Evolutionary conservation across 2,113 vertebrate genomes (phyloP).

Genomic region (Pygoscelis antarcticus): DNA sequence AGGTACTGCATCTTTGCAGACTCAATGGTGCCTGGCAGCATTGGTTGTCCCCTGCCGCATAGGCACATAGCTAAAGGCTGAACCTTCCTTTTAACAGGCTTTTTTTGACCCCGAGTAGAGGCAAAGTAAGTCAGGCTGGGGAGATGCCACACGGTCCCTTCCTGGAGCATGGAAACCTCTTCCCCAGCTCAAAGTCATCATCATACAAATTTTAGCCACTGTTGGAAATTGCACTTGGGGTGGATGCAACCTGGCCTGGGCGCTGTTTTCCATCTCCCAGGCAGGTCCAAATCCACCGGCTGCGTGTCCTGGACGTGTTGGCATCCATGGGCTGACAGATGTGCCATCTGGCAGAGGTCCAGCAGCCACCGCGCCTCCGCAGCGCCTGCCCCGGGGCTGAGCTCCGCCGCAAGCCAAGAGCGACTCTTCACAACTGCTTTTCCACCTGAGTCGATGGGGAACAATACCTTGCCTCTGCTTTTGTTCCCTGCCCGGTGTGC

Average conservation of each 20-base stretch:
- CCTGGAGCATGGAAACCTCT: background rate
- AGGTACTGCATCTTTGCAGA: accelerated
- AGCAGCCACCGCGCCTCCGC: background rate
- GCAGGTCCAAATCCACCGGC: background rate
- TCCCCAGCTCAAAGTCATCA: background rate
- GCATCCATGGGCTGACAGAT: background rate
- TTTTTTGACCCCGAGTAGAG: background rate
- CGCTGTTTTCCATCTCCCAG: background rate
- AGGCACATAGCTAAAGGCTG: background rate
- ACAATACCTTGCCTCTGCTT: constrained; percentile 38
- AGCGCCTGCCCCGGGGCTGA: background rate
- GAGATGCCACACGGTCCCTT: background rate
- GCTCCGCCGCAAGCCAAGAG: background rate
- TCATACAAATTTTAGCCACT: background rate
- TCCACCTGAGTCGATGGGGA: background rate
- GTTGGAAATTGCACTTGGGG: background rate
- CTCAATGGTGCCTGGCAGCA: background rate
- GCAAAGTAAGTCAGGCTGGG: background rate
- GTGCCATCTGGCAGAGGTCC: background rate
- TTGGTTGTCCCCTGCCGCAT: background rate
- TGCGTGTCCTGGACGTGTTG: accelerated
- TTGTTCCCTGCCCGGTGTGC: constrained; percentile 6
- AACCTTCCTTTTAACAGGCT: background rate
- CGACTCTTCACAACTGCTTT: background rate
- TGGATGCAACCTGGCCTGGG: background rate